Percentiles rank a stretch among this genome's conserved stretches.
Conservation (phyloP, 2,888 invertebrate species). For the Drosophila meridionalis region DNA sequence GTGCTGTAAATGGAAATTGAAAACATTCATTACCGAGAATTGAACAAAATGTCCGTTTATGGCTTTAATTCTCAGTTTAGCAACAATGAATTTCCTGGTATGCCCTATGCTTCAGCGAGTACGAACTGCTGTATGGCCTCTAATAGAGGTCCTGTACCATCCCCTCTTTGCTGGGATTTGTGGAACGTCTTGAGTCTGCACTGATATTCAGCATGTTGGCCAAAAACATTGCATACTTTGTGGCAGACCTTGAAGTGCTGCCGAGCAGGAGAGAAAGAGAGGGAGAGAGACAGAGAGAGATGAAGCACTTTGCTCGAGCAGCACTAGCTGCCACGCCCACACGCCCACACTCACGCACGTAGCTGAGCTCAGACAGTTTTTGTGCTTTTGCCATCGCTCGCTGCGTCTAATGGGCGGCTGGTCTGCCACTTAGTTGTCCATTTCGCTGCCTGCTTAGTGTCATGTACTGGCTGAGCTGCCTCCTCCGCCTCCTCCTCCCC, state of each 20-base stretch:
- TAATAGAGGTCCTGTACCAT: too few species aligned
- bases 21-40: not conserved
- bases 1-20: not conserved
- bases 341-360: conserved; percentile 22
- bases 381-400: not conserved
- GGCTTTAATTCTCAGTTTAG: not conserved
- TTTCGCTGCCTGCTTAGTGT: conserved; percentile 68
- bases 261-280: not conserved
- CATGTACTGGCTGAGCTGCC: conserved; percentile 32
- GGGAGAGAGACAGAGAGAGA: not conserved
- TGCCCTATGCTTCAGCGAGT: not conserved
- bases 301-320: not conserved
- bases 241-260: conserved; percentile 29
- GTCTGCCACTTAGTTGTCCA: conserved; percentile 62
- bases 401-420: conserved; percentile 12
- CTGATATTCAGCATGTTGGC: conserved; percentile 5
- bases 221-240: conserved; percentile 46
- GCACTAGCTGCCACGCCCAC: conserved; percentile 7
- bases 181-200: not conserved
- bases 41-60: not conserved
- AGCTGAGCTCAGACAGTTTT: conserved; percentile 13
- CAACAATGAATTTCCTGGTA: not conserved
- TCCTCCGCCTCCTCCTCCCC: too few species aligned
- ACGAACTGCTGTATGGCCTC: not conserved
- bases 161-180: not conserved